These are phyloP conservation scores for Zaprionus obscuricornis DNA, from an alignment of 2,888 invertebrate genomes.

Conservation along the genomic window DNA sequence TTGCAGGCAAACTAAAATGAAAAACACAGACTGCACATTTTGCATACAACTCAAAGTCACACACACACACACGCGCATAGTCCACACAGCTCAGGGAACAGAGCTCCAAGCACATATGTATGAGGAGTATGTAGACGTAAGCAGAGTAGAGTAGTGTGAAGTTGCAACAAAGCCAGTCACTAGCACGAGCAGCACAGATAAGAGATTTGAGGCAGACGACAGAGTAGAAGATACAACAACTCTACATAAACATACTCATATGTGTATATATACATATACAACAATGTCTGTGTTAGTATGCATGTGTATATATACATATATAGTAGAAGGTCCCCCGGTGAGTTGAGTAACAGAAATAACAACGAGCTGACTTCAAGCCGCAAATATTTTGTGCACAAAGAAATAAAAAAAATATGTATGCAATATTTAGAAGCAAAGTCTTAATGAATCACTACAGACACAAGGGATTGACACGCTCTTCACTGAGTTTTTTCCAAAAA, in stretches of 20 bases:
- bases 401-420: conserved; percentile 12
- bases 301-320: not conserved
- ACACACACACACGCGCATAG: no score
- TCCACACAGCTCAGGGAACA: not conserved
- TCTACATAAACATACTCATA: not conserved
- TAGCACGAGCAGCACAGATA: not conserved
- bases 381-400: conserved; percentile 40
- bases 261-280: not conserved
- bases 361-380: conserved; percentile 44
- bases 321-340: conserved; percentile 2
- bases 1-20: conserved; percentile 30
- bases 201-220: no score
- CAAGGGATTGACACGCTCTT: conserved; percentile 14
- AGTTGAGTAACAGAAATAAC: not conserved
- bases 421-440: conserved; percentile 24
- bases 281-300: no score
- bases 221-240: conserved; percentile 5
- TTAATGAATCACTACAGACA: conserved; percentile 38
- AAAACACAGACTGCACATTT: conserved; percentile 28
- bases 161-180: conserved; percentile 14
- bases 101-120: no score
- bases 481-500: no score
- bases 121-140: not conserved
- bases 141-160: not conserved
- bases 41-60: no score